A percentile compares a stretch with the other conserved stretches of the same genome.
Conservation (phyloP, 2,888 invertebrate species). For the Hirtodrosophila confusa region DNA sequence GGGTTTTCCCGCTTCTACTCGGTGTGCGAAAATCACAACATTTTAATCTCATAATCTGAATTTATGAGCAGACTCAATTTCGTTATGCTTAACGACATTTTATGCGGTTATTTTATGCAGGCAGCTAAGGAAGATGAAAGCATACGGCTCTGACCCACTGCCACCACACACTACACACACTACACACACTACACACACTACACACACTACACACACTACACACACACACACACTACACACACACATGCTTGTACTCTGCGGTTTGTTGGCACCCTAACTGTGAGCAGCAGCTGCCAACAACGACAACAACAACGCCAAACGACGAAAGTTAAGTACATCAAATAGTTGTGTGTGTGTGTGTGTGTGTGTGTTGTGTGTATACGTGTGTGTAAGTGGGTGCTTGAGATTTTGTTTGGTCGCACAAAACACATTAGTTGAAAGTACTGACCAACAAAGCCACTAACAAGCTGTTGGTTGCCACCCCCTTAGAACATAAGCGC, state of each 20-base stretch:
- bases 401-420: conserved; percentile 76
- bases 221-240: conserved; percentile 20
- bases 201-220: conserved; percentile 3
- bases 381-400: conserved; percentile 60
- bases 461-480: conserved; percentile 75
- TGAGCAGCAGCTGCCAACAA: conserved; percentile 48
- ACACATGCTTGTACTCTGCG: conserved; percentile 46
- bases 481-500: background rate
- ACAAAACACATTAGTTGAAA: conserved; percentile 79
- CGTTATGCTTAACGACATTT: conserved; percentile 80
- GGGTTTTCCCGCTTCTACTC: conserved; percentile 34
- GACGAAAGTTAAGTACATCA: conserved; percentile 69
- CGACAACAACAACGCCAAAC: conserved; percentile 27
- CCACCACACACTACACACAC: conserved; percentile 1
- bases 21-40: conserved; percentile 76
- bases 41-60: conserved; percentile 81
- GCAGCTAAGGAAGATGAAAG: conserved; percentile 54
- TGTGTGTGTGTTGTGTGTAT: conserved; percentile 23
- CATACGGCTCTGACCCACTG: conserved; percentile 24
- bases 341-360: conserved; percentile 28
- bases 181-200: conserved; percentile 9
- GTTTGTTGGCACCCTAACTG: conserved; percentile 65
- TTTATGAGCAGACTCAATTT: conserved; percentile 81
- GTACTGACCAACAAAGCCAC: conserved; percentile 81
- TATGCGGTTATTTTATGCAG: conserved; percentile 77